Percentiles rank a stretch among this genome's conserved stretches.
Evolutionary conservation across 2,113 vertebrate species (phyloP).

Genomic region (Engraulis encrasicolus): DNA sequence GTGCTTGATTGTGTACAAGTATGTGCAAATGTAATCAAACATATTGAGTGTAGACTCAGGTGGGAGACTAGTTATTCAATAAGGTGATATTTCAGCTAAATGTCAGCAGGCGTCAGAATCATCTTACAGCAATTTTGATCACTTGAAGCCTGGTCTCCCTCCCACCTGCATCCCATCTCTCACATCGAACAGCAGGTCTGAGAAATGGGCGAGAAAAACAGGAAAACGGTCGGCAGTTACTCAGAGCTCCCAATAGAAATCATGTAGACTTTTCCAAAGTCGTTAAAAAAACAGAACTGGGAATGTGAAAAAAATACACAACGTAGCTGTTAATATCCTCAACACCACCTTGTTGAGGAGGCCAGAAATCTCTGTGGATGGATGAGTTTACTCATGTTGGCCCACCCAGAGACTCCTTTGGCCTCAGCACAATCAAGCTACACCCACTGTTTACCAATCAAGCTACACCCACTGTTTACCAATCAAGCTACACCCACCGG

Average conservation of each 20-base stretch:
- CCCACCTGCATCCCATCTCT: neutral
- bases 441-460: conserved; percentile 41
- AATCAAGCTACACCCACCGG: no score
- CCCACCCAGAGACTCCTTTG: conserved; percentile 26
- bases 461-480: no score
- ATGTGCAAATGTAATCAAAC: neutral
- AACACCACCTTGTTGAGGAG: neutral
- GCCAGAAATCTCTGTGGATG: conserved; percentile 26
- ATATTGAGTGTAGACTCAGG: neutral
- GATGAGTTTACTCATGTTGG: conserved; percentile 30
- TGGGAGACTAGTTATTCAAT: conserved; percentile 1
- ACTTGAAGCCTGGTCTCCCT: neutral
- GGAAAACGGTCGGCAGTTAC: neutral
- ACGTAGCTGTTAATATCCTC: neutral
- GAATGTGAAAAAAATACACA: neutral
- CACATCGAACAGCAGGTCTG: neutral
- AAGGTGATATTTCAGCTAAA: neutral
- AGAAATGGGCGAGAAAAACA: neutral
- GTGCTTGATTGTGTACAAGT: conserved; percentile 4
- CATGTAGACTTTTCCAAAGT: neutral
- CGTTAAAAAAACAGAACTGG: no score
- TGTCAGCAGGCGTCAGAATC: neutral
- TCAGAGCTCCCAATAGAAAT: neutral
- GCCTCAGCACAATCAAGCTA: conserved; percentile 45
- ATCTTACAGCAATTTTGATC: neutral